Base-by-base conservation (phyloP, 2,797 vertebrate species). In the Pitangus sulphuratus region DNA sequence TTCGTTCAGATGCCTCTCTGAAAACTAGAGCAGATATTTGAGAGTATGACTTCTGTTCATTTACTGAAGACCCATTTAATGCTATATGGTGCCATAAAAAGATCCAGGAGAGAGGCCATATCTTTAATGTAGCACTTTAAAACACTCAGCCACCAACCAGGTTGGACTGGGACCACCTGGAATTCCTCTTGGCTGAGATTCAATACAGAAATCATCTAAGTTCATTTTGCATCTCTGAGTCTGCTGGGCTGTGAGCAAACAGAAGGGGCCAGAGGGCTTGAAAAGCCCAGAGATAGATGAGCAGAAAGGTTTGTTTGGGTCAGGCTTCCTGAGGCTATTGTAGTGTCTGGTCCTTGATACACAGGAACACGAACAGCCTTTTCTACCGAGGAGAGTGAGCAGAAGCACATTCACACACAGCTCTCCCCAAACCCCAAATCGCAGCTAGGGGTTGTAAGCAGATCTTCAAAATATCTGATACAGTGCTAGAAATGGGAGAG, bases 181-280 rank as follows among this genome's bases (percentile, higher is more conserved):
- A 64, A 7, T 6, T 76, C 50, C 9, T 85, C 56, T 80, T 2
- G 1, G 30, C 28, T 48, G 37, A 80, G 18, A 35, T 39, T 56
- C 24, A 53, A 17, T 30, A 12, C 21, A 66, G 31, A 50, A 48
- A 54, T 30, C 39, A 33, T 31, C 1, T 5, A 25, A 51, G 13
- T n/a, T 31, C 4, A 3, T n/a, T 28, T 31, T 60, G 31, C 0
- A 1, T 12, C 37, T 77, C 28, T 20, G 11, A 68, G 9, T 44
- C 21, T 48, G 40, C 11, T 61, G 15, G 20, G 25, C 31, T 87
- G 42, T 30, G 44, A 62, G 42, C 6, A 56, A 72, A n/a, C 11
- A 26, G 18, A 1, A 4, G 35, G 9, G 39, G 12, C 1, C 33
- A 66, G 56, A 45, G 21, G 24, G 15, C 21, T 57, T 87, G 26